These are phyloP conservation scores for Cygnus olor DNA, from an alignment of 2,797 vertebrate species.

Conservation along the genomic window DNA sequence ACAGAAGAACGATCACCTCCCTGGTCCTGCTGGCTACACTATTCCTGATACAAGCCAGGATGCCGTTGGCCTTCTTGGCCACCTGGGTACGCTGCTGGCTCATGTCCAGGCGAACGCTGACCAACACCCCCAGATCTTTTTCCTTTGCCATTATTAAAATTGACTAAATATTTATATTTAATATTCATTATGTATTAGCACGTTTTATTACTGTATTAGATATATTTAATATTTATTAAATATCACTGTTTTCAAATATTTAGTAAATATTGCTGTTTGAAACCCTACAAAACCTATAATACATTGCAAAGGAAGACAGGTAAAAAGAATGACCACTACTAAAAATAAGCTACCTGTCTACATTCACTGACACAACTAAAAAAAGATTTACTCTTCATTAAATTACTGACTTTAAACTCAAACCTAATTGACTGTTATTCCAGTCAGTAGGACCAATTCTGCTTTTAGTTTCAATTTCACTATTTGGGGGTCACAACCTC, in stretches of 20 bases:
- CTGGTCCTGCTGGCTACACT: too few species aligned
- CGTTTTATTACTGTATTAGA: too few species aligned
- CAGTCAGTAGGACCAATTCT: not conserved
- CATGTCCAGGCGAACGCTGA: too few species aligned
- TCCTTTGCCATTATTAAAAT: too few species aligned
- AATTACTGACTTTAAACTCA: not conserved
- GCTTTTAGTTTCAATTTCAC: not conserved
- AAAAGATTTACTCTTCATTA: not conserved
- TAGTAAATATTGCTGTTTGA: not conserved
- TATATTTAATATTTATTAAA: too few species aligned
- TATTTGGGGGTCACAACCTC: not conserved
- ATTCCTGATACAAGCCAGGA: too few species aligned
- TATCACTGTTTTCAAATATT: not conserved
- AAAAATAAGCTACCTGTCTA: not conserved
- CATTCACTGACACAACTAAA: not conserved
- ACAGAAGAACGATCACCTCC: too few species aligned
- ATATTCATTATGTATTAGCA: too few species aligned
- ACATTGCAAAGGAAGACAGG: not conserved
- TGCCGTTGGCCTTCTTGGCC: too few species aligned
- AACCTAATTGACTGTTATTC: not conserved
- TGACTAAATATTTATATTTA: too few species aligned
- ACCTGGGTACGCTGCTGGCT: too few species aligned
- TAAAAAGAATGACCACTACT: not conserved
- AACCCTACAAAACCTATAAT: not conserved
- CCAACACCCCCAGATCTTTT: too few species aligned